Base-by-base conservation (phyloP, 2,113 vertebrate genomes). In the Lasiurus borealis region DNA sequence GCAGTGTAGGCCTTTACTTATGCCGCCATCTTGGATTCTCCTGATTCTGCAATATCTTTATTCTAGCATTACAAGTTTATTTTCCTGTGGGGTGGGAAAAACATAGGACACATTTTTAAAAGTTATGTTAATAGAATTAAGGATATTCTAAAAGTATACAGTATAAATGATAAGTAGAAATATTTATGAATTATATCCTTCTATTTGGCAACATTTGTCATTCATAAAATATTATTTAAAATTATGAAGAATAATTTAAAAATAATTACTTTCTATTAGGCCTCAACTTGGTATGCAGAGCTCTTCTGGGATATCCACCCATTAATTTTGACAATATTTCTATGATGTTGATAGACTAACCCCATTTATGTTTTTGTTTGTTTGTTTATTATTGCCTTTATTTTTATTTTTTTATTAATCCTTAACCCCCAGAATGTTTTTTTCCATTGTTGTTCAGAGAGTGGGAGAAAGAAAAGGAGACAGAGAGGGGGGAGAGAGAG, bases 1-100 rank as follows among this genome's bases (percentile, higher is more conserved):
- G n/a, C n/a, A n/a, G n/a, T n/a, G n/a, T n/a, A n/a, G n/a, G n/a
- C n/a, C n/a, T n/a, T n/a, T n/a, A n/a, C n/a, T n/a, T n/a, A n/a
- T n/a, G n/a, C n/a, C n/a, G n/a, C n/a, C n/a, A n/a, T n/a, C n/a
- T n/a, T n/a, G n/a, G n/a, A n/a, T n/a, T n/a, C n/a, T n/a, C n/a
- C n/a, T n/a, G n/a, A n/a, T n/a, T n/a, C n/a, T n/a, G n/a, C n/a
- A n/a, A n/a, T n/a, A 21, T n/a, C 52, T 90, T 59, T 76, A 59
- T 62, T 91, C 59, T 78, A 85, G 19, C 15, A 82, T 90, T 75
- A 52, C n/a, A 85, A 91, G 36, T 80, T 95, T 19, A 91, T 72
- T 93, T 94, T 90, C 78, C 71, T 57, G 36, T 9, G 29, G 13
- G 13, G 12, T 4, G 40, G 50, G 48, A 46, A 18, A 54, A 54